Evolutionary conservation across 2,113 vertebrate genomes (phyloP).

Genomic region (Megaceryle maxima): DNA sequence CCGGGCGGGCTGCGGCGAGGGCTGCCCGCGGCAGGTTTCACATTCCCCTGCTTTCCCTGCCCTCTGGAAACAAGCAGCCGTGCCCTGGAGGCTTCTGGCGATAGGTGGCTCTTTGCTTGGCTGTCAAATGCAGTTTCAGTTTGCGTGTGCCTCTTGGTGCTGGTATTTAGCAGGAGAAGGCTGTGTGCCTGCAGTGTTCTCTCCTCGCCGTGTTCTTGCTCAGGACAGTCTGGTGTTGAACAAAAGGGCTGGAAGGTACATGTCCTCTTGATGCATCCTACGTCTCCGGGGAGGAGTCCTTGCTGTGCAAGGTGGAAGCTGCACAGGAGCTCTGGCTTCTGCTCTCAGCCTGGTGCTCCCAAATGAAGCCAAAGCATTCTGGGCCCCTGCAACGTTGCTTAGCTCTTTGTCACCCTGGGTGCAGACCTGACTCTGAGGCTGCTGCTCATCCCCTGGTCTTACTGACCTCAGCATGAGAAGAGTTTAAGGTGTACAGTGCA

Average conservation of each 20-base stretch:
- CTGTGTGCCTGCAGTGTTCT: rapidly evolving
- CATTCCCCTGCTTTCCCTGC: rapidly evolving
- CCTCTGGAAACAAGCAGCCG: background rate
- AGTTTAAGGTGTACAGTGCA: rapidly evolving
- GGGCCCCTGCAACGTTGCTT: background rate
- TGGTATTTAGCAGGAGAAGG: background rate
- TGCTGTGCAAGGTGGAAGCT: background rate
- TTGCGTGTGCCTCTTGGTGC: background rate
- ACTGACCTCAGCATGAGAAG: background rate
- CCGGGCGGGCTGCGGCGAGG: background rate
- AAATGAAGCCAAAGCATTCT: background rate
- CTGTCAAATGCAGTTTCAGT: background rate
- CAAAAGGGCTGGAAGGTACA: background rate
- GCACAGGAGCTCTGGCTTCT: background rate
- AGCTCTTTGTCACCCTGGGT: background rate
- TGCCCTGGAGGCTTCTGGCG: background rate
- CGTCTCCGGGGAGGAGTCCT: background rate
- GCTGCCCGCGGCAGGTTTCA: background rate
- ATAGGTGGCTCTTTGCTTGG: background rate
- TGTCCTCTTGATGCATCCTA: background rate
- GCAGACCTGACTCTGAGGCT: background rate
- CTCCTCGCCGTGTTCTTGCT: background rate
- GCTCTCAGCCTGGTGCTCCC: background rate
- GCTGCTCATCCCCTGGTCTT: background rate
- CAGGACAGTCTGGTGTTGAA: background rate